A percentile compares a stretch with the other conserved stretches of the same genome.
Evolutionary conservation across 2,113 vertebrate species (phyloP).

Genomic region (Gambusia affinis): DNA sequence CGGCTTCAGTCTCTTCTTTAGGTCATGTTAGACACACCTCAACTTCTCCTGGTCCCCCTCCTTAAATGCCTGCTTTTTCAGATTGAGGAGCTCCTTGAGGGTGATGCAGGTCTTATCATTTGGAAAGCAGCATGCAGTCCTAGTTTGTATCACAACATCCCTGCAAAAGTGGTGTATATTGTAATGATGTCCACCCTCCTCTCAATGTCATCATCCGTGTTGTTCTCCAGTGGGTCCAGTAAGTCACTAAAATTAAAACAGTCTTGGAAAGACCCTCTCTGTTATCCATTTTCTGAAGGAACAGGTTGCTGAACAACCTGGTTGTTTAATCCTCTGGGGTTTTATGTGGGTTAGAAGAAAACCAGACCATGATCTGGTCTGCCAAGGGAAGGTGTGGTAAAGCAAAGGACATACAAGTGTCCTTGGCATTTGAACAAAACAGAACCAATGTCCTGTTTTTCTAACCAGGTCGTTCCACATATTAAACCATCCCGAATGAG

Average conservation of each 20-base stretch:
- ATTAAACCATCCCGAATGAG: background rate
- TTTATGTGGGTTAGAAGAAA: background rate
- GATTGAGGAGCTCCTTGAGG: slow-evolving; percentile 1
- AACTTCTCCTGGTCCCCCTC: background rate
- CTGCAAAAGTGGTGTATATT: background rate
- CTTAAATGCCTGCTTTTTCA: background rate
- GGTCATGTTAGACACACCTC: background rate
- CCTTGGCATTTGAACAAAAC: background rate
- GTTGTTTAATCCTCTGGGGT: too few relatives aligned
- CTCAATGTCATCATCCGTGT: background rate
- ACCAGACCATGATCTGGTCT: background rate
- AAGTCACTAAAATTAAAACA: background rate
- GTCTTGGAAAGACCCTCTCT: background rate
- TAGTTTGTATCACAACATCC: background rate
- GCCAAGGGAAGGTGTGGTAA: background rate
- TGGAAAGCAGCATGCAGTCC: background rate
- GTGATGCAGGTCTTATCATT: slow-evolving; percentile 3
- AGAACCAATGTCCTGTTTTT: background rate
- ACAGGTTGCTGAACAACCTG: too few relatives aligned
- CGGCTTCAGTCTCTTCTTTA: background rate
- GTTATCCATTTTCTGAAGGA: too few relatives aligned
- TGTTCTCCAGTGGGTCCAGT: background rate
- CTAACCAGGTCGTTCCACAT: background rate
- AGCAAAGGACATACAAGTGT: background rate
- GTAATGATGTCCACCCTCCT: background rate